These are phyloP conservation scores for Apodemia zela DNA, from an alignment of 2,888 invertebrate species.

Conservation along the genomic window DNA sequence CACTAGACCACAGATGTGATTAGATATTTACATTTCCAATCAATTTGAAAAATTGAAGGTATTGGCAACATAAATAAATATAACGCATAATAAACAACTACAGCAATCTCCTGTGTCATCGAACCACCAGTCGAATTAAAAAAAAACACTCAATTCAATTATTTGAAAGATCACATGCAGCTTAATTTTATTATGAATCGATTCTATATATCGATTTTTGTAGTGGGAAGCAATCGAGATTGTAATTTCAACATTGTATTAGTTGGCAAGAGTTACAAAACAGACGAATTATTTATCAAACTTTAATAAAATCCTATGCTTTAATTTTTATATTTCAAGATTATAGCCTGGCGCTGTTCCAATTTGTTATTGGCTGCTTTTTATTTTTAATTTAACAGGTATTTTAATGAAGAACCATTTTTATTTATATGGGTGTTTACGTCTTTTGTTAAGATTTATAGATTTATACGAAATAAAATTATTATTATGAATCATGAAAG, in stretches of 20 bases:
- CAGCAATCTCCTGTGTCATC: too few relatives aligned
- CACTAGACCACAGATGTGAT: too few relatives aligned
- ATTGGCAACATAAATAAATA: too few relatives aligned
- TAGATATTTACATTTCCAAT: too few relatives aligned
- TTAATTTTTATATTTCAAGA: slow-evolving; percentile 14
- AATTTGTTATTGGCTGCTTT: slow-evolving; percentile 13
- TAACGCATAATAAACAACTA: too few relatives aligned
- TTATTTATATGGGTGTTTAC: slow-evolving; percentile 12
- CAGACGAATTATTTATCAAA: slow-evolving; percentile 14
- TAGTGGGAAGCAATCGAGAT: background rate
- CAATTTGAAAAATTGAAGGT: too few relatives aligned
- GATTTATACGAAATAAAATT: background rate
- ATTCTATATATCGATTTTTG: background rate
- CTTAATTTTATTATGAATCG: too few relatives aligned
- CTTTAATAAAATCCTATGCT: slow-evolving; percentile 12
- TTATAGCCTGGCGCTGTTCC: slow-evolving; percentile 10
- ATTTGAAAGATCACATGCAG: too few relatives aligned
- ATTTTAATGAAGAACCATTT: slow-evolving; percentile 13
- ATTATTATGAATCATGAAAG: background rate
- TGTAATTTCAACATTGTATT: slow-evolving; percentile 2
- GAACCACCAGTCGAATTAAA: too few relatives aligned
- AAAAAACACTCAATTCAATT: too few relatives aligned
- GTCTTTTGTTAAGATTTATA: background rate
- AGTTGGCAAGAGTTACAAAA: slow-evolving; percentile 6
- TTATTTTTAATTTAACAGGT: slow-evolving; percentile 15